Evolutionary conservation across 2,113 vertebrate species (phyloP), one percentile per base, ranked within the genome.

Genomic region (Pteropus alecto): DNA sequence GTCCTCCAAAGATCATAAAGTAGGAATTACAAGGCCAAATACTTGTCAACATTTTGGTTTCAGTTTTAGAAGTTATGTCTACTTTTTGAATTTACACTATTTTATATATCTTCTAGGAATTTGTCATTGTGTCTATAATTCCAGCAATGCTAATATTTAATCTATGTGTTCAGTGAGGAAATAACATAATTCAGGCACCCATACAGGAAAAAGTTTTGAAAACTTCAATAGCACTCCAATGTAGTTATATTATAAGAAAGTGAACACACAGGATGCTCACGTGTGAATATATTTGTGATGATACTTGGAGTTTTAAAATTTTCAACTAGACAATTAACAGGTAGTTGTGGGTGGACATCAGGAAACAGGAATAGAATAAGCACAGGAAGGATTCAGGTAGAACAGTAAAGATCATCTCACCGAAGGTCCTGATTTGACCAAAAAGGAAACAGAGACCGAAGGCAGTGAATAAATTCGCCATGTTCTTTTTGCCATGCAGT

Each of bases 111-210:
- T 90, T 98, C 94, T 81, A 58, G 70, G 83, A 71, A 81, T 95
- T 96, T 81, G 54, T 93, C 90, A 94, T 48, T 93, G 21, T 92
- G 83, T 87, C 90, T 93, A 92, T 93, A 95, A 96, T 96, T 97
- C 74, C 97, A 97, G 74, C 61, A 87, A 79, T n/a, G 78, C 54
- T 93, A 93, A 95, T 96, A 97, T 71, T 92, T 95, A 82, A 78
- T 70, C 87, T 91, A 94, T 87, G 68, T 97, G 46, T 83, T 95
- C 43, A 2, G 43, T 83, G 73, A 97, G 63, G 91, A 78, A 96
- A 90, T 88, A 94, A 91, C 48, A 79, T 70, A 74, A 85, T 70
- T 95, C 14, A 43, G 74, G 30, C 86, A 93, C 78, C 41, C n/a
- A 58, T 83, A 60, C 5, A 87, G 28, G 15, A 67, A 83, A 83